Evolutionary conservation across 2,888 invertebrate species (phyloP).

Genomic region (Bombylius major): DNA sequence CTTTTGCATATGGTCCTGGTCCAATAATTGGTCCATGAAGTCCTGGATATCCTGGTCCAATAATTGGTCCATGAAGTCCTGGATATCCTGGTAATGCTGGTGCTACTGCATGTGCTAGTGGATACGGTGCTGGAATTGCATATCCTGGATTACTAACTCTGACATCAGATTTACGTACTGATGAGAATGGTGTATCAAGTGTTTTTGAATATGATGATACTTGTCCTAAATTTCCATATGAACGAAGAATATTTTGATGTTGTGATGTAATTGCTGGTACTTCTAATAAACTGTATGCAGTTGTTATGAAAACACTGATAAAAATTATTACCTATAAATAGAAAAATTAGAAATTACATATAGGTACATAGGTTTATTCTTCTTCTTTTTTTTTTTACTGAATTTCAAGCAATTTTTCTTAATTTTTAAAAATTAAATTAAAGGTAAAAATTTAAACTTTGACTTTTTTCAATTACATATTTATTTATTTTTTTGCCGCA

Average conservation of each 20-base stretch:
- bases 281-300: constrained; percentile 3
- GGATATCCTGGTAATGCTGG: constrained; percentile 22
- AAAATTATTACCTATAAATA: neutral
- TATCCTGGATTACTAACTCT: constrained; percentile 55
- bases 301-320: neutral
- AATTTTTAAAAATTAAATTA: no score
- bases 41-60: constrained; percentile 12
- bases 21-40: constrained; percentile 14
- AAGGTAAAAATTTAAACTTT: no score
- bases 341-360: no score
- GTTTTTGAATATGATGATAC: constrained; percentile 56
- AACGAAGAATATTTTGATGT: constrained; percentile 47
- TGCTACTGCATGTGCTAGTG: constrained; percentile 25
- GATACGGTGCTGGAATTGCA: constrained; percentile 19
- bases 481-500: no score
- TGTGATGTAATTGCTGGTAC: constrained; percentile 40
- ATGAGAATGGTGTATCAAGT: constrained; percentile 59
- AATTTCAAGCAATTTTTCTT: no score
- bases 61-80: constrained; percentile 17
- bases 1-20: constrained; percentile 14
- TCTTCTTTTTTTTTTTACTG: no score
- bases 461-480: no score
- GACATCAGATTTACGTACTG: constrained; percentile 55
- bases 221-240: constrained; percentile 55
- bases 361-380: no score